Percentiles rank a stretch among this genome's conserved stretches.
Conservation (phyloP, 2,888 invertebrate genomes). For the Chrysolina americana region DNA sequence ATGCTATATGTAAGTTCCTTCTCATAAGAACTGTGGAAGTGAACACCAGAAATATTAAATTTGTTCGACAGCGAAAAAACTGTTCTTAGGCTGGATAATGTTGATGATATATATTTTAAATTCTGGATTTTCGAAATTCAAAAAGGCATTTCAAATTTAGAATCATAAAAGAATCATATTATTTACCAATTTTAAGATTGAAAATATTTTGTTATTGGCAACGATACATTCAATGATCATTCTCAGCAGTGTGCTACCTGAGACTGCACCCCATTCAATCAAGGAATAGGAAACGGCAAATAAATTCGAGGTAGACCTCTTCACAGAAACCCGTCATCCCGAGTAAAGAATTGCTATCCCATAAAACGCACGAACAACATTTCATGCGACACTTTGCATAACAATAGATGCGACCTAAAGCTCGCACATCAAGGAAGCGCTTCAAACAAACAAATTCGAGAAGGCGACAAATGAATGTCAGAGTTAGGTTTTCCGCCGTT, state of each 20-base stretch:
- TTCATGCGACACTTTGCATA: slow-evolving; percentile 15
- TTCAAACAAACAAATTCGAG: slow-evolving; percentile 18
- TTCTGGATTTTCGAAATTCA: too few species aligned
- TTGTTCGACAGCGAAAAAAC: too few species aligned
- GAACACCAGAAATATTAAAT: too few species aligned
- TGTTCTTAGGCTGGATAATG: too few species aligned
- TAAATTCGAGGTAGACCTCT: neutral
- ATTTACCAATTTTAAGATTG: too few species aligned
- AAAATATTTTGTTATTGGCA: too few species aligned
- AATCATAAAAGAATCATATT: too few species aligned
- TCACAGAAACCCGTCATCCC: neutral
- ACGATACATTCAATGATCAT: too few species aligned
- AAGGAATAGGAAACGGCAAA: neutral
- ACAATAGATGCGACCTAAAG: slow-evolving; percentile 11
- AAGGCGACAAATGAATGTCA: slow-evolving; percentile 19
- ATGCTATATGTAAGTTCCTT: too few species aligned
- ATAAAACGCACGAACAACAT: slow-evolving; percentile 10
- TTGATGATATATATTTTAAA: too few species aligned
- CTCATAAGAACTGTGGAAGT: too few species aligned
- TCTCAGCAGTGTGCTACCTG: neutral
- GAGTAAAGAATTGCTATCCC: slow-evolving; percentile 9
- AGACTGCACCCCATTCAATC: neutral
- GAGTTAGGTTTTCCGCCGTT: neutral
- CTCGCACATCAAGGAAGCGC: slow-evolving; percentile 10
- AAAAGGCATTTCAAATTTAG: too few species aligned